Base-by-base conservation (phyloP, 2,797 vertebrate genomes). In the Miichthys miiuy region DNA sequence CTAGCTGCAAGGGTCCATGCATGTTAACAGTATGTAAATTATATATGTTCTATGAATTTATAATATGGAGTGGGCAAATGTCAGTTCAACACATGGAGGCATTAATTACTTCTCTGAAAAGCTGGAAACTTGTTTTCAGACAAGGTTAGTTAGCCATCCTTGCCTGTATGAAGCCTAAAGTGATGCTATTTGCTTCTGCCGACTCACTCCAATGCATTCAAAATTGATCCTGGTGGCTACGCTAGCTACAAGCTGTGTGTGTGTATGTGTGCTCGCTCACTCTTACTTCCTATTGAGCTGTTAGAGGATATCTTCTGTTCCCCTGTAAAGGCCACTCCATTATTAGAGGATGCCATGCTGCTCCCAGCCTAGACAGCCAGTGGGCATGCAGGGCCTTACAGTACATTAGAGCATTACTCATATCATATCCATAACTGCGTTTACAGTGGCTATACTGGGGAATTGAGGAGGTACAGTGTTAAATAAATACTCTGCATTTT, bases 151-250 rank as follows among this genome's bases (percentile, higher is more conserved):
- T 72, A 63, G 62, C 41, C 57, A 48, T 77, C 66, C 41, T 77
- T 51, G 64, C 69, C 63, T 80, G 21, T 68, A 73, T 70, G 64
- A 79, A 77, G 80, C 79, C 83, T 75, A 50, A 80, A 86, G 85
- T 77, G 72, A 78, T 86, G 79, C 80, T 71, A 83, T 83, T 84
- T 81, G 77, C 63, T 75, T 66, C 68, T 75, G 70, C 75, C 46
- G 72, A 85, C 77, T 85, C 81, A 79, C 88, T 85, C 70, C 65
- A 66, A 1, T 79, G 87, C 76, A 62, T 88, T 79, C 67, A 65
- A 54, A 79, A 91, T 84, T 90, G 80, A 87, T 89, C 78, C 87
- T 79, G 27, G 47, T 78, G 78, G 87, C 79, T 77, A 86, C 67
- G 56, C 73, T 71, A 64, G 60, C 65, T 68, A 27, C 68, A 77